phyloP scores from a whole-genome alignment of 2,113 vertebrate genomes.

The Dolichallabes microphthalmus region DNA sequence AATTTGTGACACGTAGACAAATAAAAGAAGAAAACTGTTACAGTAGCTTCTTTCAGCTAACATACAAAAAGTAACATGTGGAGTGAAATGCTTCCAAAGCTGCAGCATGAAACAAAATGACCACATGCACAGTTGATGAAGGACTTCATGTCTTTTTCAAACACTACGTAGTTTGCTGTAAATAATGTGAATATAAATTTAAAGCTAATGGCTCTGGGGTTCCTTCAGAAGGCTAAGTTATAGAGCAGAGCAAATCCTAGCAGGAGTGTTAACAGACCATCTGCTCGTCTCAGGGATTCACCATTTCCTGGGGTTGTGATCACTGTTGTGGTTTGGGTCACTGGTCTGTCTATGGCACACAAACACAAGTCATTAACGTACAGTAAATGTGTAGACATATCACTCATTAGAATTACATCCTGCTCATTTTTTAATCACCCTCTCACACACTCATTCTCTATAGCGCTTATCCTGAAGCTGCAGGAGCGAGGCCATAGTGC shows the following conservation, averaged over 20 bases:
- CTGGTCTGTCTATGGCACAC: neutral
- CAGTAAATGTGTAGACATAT: neutral
- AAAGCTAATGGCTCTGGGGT: neutral
- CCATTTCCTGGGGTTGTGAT: fast-evolving
- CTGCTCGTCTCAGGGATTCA: neutral
- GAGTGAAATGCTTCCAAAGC: no score
- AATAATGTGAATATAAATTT: no score
- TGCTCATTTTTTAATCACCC: neutral
- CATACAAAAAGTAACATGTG: no score
- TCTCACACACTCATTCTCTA: neutral
- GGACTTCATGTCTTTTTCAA: no score
- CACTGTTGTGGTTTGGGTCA: neutral
- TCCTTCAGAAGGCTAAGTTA: neutral
- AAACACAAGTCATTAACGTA: neutral
- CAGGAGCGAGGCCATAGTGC: no score
- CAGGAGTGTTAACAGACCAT: neutral
- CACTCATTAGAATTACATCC: neutral
- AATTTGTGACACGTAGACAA: no score
- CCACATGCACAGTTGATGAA: no score
- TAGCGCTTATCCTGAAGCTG: no score
- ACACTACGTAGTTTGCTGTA: no score
- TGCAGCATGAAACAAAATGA: no score
- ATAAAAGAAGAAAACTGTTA: no score
- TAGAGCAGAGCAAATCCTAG: neutral
- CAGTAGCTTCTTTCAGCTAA: no score